Conservation (phyloP, 2,797 vertebrate genomes). For the Onychomys arenicola region DNA sequence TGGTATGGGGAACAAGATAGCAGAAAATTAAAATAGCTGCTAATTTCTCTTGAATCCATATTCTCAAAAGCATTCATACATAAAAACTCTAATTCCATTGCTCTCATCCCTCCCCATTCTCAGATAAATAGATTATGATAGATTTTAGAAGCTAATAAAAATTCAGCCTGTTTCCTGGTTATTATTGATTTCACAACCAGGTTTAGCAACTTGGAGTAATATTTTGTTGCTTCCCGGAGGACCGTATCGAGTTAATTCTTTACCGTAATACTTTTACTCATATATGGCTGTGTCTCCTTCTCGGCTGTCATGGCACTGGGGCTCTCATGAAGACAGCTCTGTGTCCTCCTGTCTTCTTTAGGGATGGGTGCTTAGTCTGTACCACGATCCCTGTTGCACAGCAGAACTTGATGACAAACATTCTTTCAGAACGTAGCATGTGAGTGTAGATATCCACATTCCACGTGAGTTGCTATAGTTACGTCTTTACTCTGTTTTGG, state of each 20-base stretch:
- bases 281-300: background rate
- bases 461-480: background rate
- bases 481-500: background rate
- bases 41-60: slow-evolving; percentile 68
- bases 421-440: background rate
- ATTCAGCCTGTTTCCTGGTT: slow-evolving; percentile 64
- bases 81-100: slow-evolving; percentile 60
- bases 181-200: slow-evolving; percentile 41
- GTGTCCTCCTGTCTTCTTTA: background rate
- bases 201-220: slow-evolving; percentile 43
- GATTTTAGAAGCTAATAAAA: slow-evolving; percentile 62
- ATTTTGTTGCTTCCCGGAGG: slow-evolving; percentile 36
- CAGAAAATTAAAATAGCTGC: slow-evolving; percentile 63
- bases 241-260: slow-evolving; percentile 31
- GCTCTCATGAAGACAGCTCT: background rate
- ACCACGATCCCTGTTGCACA: background rate
- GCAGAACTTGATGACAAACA: background rate
- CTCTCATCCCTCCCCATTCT: background rate
- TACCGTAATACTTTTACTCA: background rate
- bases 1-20: background rate
- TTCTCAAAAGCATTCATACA: slow-evolving; percentile 68
- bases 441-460: background rate
- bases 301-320: background rate
- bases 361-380: background rate
- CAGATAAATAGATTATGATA: slow-evolving; percentile 68